Conservation (phyloP, 2,113 vertebrate species). For the Vanacampus margaritifer region DNA sequence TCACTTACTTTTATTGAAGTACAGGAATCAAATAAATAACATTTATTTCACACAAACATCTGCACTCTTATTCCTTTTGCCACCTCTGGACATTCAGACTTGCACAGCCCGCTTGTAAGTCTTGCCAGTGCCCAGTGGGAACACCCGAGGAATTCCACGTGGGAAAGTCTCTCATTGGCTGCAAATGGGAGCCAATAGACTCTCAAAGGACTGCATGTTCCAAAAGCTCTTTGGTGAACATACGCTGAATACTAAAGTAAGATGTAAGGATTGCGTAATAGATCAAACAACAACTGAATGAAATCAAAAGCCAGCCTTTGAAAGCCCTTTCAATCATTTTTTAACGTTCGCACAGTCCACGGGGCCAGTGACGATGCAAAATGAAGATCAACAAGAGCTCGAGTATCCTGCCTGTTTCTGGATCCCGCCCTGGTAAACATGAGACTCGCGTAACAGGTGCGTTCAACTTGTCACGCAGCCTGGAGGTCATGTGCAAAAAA, state of each 20-base stretch:
- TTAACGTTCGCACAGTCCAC: neutral
- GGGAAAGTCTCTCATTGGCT: slow-evolving; percentile 45
- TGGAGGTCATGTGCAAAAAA: slow-evolving; percentile 36
- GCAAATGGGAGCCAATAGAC: slow-evolving; percentile 38
- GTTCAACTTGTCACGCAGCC: slow-evolving; percentile 14
- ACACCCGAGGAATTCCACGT: slow-evolving; percentile 35
- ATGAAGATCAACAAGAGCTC: slow-evolving; percentile 63
- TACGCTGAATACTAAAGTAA: neutral
- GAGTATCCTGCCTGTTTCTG: slow-evolving; percentile 26
- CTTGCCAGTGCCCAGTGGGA: slow-evolving; percentile 18
- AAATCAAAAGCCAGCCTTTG: neutral
- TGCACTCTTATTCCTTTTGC: neutral
- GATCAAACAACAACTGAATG: no score
- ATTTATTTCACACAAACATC: neutral
- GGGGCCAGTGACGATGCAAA: neutral
- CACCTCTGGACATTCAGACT: no score
- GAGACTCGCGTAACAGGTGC: slow-evolving; percentile 57
- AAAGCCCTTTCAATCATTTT: neutral
- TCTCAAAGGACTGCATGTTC: neutral
- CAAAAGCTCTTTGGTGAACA: slow-evolving; percentile 19
- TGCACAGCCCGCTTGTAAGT: no score
- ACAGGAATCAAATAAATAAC: neutral
- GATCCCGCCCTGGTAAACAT: slow-evolving; percentile 50
- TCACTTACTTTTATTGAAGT: neutral
- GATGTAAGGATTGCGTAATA: neutral